These are phyloP conservation scores for Ranitomeya imitator DNA, from an alignment of 2,113 vertebrate genomes.

Conservation along the genomic window DNA sequence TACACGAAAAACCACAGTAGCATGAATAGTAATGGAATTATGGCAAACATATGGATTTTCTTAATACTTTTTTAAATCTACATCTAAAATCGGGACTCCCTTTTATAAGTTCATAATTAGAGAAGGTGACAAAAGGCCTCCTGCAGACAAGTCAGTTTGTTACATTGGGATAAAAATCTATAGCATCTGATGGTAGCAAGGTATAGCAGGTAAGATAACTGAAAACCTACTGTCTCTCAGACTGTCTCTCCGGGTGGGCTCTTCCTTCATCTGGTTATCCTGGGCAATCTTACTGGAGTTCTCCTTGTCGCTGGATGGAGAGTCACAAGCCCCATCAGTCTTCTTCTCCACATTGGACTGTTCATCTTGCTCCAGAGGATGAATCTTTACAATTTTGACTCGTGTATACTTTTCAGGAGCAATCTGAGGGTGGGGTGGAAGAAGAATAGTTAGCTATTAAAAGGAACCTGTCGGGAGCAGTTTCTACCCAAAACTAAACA, in stretches of 20 bases:
- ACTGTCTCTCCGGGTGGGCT: conserved; percentile 76
- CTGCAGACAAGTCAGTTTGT: too few species aligned
- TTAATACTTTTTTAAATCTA: too few species aligned
- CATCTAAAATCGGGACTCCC: too few species aligned
- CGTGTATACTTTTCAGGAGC: conserved; percentile 88
- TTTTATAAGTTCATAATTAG: too few species aligned
- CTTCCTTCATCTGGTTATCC: conserved; percentile 88
- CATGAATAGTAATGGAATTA: too few species aligned
- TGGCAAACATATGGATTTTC: too few species aligned
- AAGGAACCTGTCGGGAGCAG: too few species aligned
- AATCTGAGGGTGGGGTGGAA: conserved; percentile 62
- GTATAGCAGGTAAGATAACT: not conserved
- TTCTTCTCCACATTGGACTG: conserved; percentile 86
- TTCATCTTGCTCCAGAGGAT: conserved; percentile 84
- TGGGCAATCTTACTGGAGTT: conserved; percentile 83
- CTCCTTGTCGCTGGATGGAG: conserved; percentile 97
- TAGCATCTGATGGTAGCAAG: not conserved
- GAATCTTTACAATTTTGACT: conserved; percentile 87
- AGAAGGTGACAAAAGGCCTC: too few species aligned
- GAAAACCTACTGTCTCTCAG: conserved; percentile 71
- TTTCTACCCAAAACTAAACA: too few species aligned
- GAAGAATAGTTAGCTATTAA: not conserved
- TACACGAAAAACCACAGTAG: too few species aligned
- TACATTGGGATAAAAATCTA: too few species aligned
- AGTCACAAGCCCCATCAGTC: conserved; percentile 89